Percentiles rank a stretch among this genome's conserved stretches.
Conservation (phyloP, 2,888 invertebrate genomes). For the Hoplodrina blanda region DNA sequence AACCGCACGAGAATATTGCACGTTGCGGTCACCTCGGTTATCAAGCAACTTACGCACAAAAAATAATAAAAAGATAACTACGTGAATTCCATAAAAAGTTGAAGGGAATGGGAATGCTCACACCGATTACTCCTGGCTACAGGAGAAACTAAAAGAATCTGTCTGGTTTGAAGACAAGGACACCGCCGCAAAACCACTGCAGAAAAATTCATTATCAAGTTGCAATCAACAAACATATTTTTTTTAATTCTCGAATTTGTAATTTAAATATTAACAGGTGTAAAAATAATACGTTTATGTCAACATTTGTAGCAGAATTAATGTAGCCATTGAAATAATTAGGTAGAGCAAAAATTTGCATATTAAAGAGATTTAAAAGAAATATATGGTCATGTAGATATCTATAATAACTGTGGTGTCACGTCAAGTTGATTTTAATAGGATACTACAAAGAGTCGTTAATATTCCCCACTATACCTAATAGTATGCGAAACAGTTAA, state of each 20-base stretch:
- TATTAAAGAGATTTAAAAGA: slow-evolving; percentile 34
- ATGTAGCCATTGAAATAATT: slow-evolving; percentile 33
- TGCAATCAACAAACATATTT: slow-evolving; percentile 7
- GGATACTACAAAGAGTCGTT: slow-evolving; percentile 63
- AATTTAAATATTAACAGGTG: slow-evolving; percentile 11
- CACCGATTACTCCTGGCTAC: slow-evolving; percentile 20
- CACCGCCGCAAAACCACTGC: slow-evolving; percentile 7
- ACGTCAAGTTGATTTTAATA: slow-evolving; percentile 49
- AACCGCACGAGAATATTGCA: slow-evolving; percentile 76
- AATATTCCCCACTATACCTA: slow-evolving; percentile 44
- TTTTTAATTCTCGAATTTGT: slow-evolving; percentile 1
- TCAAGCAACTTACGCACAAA: slow-evolving; percentile 52
- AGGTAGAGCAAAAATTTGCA: slow-evolving; percentile 52
- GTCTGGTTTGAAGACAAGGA: slow-evolving; percentile 22
- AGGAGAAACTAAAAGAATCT: slow-evolving; percentile 37
- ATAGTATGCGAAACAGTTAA: slow-evolving; percentile 69
- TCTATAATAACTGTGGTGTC: slow-evolving; percentile 55
- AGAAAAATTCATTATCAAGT: slow-evolving; percentile 7
- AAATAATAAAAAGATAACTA: slow-evolving; percentile 54
- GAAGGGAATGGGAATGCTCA: slow-evolving; percentile 41
- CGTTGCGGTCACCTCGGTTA: slow-evolving; percentile 69
- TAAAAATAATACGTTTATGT: slow-evolving; percentile 13
- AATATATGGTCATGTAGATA: slow-evolving; percentile 24
- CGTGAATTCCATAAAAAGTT: slow-evolving; percentile 51
- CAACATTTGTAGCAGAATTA: slow-evolving; percentile 26